Conservation (phyloP, 2,888 invertebrate species). For the Bruchidius siliquastri region DNA sequence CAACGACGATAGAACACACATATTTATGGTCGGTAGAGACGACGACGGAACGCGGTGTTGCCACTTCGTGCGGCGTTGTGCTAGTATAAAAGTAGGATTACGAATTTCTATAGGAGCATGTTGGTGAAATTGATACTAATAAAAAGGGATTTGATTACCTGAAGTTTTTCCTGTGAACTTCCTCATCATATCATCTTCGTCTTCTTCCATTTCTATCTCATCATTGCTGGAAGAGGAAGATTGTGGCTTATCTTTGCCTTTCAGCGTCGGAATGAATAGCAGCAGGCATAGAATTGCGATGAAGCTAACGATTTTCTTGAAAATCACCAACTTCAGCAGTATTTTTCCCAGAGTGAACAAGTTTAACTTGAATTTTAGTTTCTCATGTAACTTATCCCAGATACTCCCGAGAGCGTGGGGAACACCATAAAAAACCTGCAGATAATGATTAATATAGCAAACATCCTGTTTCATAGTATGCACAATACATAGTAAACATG, state of each 20-base stretch:
- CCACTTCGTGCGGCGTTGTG: no score
- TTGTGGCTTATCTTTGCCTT: constrained; percentile 24
- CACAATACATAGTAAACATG: no score
- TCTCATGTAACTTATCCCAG: constrained; percentile 60
- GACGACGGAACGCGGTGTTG: no score
- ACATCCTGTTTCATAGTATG: no score
- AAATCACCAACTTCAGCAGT: constrained; percentile 68
- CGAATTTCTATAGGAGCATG: no score
- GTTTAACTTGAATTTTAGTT: constrained; percentile 66
- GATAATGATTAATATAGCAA: no score
- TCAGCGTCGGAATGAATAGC: constrained; percentile 62
- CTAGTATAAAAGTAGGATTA: no score
- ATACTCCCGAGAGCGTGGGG: constrained; percentile 58
- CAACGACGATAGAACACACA: no score
- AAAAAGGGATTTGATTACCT: neutral
- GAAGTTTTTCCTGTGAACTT: neutral
- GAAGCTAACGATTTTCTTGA: constrained; percentile 78
- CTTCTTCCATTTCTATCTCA: constrained; percentile 1
- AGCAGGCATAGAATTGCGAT: constrained; percentile 70
- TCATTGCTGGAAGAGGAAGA: neutral
- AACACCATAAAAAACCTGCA: constrained; percentile 47
- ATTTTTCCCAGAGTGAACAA: constrained; percentile 70
- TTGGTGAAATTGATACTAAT: no score
- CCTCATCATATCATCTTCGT: constrained; percentile 7
- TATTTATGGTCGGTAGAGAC: no score